Conservation (phyloP, 2,113 vertebrate genomes). For the Suricata suricatta region DNA sequence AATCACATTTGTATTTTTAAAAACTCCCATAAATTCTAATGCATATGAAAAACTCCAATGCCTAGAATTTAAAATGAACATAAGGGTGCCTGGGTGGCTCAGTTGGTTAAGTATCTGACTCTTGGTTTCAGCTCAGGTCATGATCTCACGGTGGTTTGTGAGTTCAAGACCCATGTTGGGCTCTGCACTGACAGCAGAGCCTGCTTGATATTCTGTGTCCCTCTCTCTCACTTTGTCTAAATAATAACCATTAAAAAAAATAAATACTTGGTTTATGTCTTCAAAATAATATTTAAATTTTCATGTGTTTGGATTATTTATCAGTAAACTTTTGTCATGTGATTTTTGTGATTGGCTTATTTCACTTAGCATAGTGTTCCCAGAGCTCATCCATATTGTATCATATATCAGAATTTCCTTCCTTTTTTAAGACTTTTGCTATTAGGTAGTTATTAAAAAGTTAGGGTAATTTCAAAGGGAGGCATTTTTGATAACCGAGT, state of each 20-base stretch:
- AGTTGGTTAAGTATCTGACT: no score
- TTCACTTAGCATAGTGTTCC: no score
- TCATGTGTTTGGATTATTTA: background rate
- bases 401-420: no score
- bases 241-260: no score
- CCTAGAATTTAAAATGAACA: background rate
- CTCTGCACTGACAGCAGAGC: no score
- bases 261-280: slow-evolving; percentile 32
- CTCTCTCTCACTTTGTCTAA: no score
- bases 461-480: background rate
- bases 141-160: no score
- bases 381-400: no score
- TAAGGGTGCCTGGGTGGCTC: background rate
- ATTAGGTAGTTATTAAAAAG: background rate
- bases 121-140: no score
- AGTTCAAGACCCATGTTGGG: no score
- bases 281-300: slow-evolving; percentile 29
- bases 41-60: background rate
- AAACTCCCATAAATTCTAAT: background rate
- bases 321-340: slow-evolving; percentile 34
- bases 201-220: no score
- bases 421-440: background rate
- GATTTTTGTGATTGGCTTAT: no score
- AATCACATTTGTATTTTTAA: background rate
- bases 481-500: background rate